Conservation (phyloP, 2,797 vertebrate species). For the Ciconia nigra region DNA sequence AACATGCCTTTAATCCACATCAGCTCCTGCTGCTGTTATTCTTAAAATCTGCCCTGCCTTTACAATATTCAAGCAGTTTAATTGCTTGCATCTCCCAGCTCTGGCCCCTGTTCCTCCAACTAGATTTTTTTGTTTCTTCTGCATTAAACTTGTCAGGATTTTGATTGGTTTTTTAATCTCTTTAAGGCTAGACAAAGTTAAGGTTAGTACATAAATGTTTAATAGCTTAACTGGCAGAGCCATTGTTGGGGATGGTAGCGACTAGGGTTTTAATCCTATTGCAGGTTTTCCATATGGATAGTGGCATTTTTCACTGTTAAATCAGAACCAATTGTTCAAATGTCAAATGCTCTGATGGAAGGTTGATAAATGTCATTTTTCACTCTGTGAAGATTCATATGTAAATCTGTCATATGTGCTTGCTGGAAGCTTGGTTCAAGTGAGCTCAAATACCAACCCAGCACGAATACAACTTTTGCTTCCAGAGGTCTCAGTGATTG, state of each 20-base stretch:
- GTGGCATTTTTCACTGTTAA: conserved; percentile 12
- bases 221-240: neutral
- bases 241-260: neutral
- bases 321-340: conserved; percentile 26
- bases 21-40: neutral
- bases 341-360: neutral
- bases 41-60: neutral
- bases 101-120: neutral
- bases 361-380: conserved; percentile 48
- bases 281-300: neutral
- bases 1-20: neutral
- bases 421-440: conserved; percentile 8
- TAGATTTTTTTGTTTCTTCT: neutral
- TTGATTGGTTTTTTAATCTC: neutral
- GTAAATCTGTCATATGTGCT: neutral
- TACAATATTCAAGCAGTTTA: neutral
- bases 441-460: conserved; percentile 22
- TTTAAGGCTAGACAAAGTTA: neutral
- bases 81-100: neutral
- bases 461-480: neutral
- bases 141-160: neutral
- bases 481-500: neutral
- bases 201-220: neutral
- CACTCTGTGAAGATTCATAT: neutral
- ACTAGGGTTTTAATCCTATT: neutral